These are phyloP conservation scores for Zaprionus ghesquierei DNA, from an alignment of 1,140 invertebrate species.

Conservation along the genomic window DNA sequence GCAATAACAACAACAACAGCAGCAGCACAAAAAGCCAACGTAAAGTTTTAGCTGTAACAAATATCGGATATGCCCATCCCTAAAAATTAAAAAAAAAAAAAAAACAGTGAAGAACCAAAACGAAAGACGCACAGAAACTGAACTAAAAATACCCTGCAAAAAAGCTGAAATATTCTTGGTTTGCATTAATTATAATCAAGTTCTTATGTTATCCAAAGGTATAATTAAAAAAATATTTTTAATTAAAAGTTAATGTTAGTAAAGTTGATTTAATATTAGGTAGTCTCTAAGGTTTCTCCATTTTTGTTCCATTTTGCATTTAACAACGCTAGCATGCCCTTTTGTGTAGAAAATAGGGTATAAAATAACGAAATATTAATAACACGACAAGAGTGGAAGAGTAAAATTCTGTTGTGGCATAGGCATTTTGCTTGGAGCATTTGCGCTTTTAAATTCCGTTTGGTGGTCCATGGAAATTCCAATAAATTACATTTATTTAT, in stretches of 20 bases:
- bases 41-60: conserved; percentile 67
- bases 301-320: too few relatives aligned
- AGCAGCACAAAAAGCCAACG: conserved; percentile 45
- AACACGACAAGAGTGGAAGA: conserved; percentile 32
- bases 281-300: too few relatives aligned
- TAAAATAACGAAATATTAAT: conserved; percentile 41
- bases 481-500: too few relatives aligned
- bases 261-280: too few relatives aligned
- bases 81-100: conserved; percentile 53
- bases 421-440: not conserved
- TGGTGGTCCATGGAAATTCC: too few relatives aligned
- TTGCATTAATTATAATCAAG: not conserved
- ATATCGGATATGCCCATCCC: conserved; percentile 81
- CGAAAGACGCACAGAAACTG: not conserved
- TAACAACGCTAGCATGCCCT: not conserved
- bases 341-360: not conserved
- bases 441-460: too few relatives aligned
- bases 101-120: conserved; percentile 4
- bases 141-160: conserved; percentile 8
- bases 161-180: not conserved
- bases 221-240: too few relatives aligned
- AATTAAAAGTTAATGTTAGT: too few relatives aligned
- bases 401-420: conserved; percentile 8
- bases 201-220: too few relatives aligned
- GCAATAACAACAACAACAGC: too few relatives aligned